phyloP scores from a whole-genome alignment of 2,888 invertebrate genomes.

The Epicampocera succincta region DNA sequence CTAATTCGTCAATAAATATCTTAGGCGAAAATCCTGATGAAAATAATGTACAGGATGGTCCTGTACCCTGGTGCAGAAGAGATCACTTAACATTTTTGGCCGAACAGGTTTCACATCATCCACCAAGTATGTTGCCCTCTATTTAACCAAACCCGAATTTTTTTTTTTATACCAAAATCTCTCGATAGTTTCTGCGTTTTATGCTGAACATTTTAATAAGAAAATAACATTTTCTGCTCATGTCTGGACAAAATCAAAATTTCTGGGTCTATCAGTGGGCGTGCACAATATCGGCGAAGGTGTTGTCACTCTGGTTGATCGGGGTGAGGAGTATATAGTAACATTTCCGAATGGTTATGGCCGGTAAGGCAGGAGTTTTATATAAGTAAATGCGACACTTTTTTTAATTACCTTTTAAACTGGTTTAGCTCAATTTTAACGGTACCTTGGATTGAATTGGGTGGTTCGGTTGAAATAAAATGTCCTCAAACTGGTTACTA shows the following conservation, averaged over 20 bases:
- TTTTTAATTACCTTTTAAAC: too few species aligned
- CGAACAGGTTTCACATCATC: constrained; percentile 99
- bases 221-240: constrained; percentile 96
- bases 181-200: constrained; percentile 95
- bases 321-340: constrained; percentile 95
- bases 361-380: constrained; percentile 82
- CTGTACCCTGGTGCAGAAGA: constrained; percentile 93
- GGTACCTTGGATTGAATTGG: constrained; percentile 99
- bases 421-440: constrained; percentile 93
- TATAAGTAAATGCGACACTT: background rate
- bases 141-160: background rate
- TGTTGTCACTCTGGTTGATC: constrained; percentile 92
- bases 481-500: constrained; percentile 97
- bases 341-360: constrained; percentile 99
- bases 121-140: constrained; percentile 88
- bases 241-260: constrained; percentile 99
- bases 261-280: constrained; percentile 98
- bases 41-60: constrained; percentile 87
- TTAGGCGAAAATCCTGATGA: constrained; percentile 73
- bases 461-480: constrained; percentile 93
- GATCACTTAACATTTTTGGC: constrained; percentile 96
- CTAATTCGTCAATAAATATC: constrained; percentile 3
- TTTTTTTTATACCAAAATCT: constrained; percentile 5
- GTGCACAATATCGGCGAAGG: constrained; percentile 98
- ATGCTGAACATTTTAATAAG: constrained; percentile 96